Percentiles rank a stretch among this genome's conserved stretches.
phyloP scores from a whole-genome alignment of 2,113 vertebrate species.

The Ameiurus melas region DNA sequence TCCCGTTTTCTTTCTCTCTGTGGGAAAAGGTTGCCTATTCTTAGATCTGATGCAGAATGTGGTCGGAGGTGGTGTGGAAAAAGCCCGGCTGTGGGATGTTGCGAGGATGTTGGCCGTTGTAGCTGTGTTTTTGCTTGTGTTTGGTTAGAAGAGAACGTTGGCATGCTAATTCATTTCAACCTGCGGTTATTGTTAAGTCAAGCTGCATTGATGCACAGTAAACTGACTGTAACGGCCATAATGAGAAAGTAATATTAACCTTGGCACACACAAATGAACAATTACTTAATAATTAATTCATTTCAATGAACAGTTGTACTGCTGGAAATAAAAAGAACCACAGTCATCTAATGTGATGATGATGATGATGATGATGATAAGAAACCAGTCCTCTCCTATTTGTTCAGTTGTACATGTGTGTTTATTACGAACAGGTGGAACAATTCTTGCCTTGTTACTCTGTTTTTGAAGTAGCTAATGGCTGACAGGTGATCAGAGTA shows the following conservation, averaged over 20 bases:
- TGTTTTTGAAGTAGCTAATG: not conserved
- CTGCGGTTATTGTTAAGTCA: not conserved
- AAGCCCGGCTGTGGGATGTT: slow-evolving; percentile 17
- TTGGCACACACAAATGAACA: not conserved
- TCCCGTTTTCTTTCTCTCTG: slow-evolving; percentile 9
- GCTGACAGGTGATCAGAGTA: not conserved
- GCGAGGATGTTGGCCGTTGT: slow-evolving; percentile 3
- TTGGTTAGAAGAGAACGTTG: not conserved
- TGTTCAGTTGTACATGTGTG: not conserved
- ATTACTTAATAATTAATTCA: not conserved
- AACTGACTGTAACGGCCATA: not conserved
- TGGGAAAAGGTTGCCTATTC: slow-evolving; percentile 31
- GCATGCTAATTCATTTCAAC: slow-evolving; percentile 7
- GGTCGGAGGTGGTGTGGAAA: slow-evolving; percentile 14
- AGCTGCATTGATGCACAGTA: not conserved
- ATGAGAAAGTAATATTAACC: not conserved
- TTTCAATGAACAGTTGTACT: not conserved
- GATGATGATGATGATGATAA: not conserved
- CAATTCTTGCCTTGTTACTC: not conserved
- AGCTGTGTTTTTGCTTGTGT: not conserved
- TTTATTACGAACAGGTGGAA: not conserved
- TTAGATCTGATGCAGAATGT: slow-evolving; percentile 31
- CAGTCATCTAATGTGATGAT: not conserved
- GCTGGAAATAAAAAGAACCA: not conserved
- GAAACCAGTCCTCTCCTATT: not conserved